These are phyloP conservation scores for Misgurnus mizolepis DNA, from an alignment of 2,113 vertebrate genomes.

Conservation along the genomic window DNA sequence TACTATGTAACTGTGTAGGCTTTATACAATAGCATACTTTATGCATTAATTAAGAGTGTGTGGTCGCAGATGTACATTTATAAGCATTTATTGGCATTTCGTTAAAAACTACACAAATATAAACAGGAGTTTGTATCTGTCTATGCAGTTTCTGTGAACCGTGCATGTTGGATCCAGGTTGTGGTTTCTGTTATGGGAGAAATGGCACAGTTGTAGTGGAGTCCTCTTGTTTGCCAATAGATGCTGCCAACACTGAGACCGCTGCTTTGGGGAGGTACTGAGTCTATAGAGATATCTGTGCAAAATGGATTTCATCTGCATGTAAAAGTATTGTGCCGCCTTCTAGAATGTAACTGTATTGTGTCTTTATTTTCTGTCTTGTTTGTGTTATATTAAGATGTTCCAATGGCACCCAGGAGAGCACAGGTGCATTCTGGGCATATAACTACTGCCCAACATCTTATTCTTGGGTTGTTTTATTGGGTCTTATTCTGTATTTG, in stretches of 20 bases:
- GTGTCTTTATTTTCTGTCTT: background rate
- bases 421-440: conserved; percentile 82
- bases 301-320: background rate
- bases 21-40: too few relatives aligned
- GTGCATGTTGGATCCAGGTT: conserved; percentile 92
- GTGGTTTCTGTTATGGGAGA: conserved; percentile 91
- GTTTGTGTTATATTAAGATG: conserved; percentile 74
- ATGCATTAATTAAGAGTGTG: too few relatives aligned
- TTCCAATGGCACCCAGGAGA: conserved; percentile 77
- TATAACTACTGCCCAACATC: conserved; percentile 96
- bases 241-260: conserved; percentile 74
- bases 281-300: background rate
- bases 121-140: conserved; percentile 11
- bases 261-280: conserved; percentile 88
- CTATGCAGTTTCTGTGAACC: conserved; percentile 83
- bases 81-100: too few relatives aligned
- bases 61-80: too few relatives aligned
- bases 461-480: conserved; percentile 89
- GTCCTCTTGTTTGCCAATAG: conserved; percentile 84
- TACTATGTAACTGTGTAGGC: too few relatives aligned
- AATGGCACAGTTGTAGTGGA: conserved; percentile 78
- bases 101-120: too few relatives aligned
- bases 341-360: background rate
- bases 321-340: background rate
- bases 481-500: conserved; percentile 92